phyloP scores from a whole-genome alignment of 2,888 invertebrate species.

The Acrocyrtus sp. region DNA sequence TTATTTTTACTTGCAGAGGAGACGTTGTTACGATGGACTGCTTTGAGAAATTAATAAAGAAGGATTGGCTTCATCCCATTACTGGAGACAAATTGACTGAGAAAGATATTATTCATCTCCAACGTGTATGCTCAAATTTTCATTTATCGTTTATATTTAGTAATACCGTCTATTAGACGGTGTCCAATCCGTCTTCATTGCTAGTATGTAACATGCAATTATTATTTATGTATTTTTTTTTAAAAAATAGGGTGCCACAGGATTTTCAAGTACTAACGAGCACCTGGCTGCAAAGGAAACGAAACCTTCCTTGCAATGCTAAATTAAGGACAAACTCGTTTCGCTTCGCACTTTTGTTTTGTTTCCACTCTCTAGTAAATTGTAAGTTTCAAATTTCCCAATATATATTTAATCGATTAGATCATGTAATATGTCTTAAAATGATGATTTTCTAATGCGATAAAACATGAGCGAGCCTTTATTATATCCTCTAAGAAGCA shows the following conservation, averaged over 20 bases:
- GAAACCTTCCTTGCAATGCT: slow-evolving; percentile 81
- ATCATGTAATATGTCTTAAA: not conserved
- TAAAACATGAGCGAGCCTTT: slow-evolving; percentile 27
- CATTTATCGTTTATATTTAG: not conserved
- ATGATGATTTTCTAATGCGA: slow-evolving; percentile 42
- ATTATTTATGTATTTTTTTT: slow-evolving; percentile 62
- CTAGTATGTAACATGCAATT: not conserved
- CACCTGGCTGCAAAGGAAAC: slow-evolving; percentile 85
- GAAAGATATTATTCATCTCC: slow-evolving; percentile 90
- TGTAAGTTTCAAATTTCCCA: no score
- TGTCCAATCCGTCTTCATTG: not conserved
- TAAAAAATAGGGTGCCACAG: slow-evolving; percentile 85
- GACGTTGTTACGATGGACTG: slow-evolving; percentile 96
- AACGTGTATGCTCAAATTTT: slow-evolving; percentile 75
- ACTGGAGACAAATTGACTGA: slow-evolving; percentile 85
- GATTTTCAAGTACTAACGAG: slow-evolving; percentile 88
- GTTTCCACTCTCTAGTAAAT: slow-evolving; percentile 99
- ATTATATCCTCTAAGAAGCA: slow-evolving; percentile 58
- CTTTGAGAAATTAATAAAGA: slow-evolving; percentile 94
- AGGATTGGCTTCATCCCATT: slow-evolving; percentile 96
- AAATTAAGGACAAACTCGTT: no score
- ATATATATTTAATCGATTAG: no score
- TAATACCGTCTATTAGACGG: not conserved
- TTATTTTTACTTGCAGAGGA: slow-evolving; percentile 74
- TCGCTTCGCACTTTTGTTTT: no score